phyloP scores from a whole-genome alignment of 2,113 vertebrate genomes.

The Lipotes vexillifer region DNA sequence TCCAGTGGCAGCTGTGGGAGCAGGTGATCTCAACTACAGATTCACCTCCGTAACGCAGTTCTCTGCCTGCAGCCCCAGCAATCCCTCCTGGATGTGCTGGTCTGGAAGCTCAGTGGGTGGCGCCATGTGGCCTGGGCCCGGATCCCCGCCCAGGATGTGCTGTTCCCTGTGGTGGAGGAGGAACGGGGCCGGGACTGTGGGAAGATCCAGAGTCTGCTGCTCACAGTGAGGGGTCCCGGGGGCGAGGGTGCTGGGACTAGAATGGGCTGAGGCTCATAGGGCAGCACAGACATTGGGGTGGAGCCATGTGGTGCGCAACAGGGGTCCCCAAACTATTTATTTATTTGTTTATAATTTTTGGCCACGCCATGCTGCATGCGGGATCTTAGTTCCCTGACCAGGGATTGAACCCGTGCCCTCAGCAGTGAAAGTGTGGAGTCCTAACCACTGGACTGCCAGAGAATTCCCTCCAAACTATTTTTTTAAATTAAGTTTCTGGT shows the following conservation, averaged over 20 bases:
- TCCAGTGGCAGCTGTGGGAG: not conserved
- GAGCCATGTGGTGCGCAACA: not conserved
- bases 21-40: not conserved
- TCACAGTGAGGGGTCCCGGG: slow-evolving; percentile 82
- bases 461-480: not conserved
- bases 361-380: not conserved
- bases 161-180: slow-evolving; percentile 93
- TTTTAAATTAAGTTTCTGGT: not conserved
- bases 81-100: slow-evolving; percentile 89
- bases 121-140: slow-evolving; percentile 87
- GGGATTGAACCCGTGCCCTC: not conserved
- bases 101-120: slow-evolving; percentile 91
- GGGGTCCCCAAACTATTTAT: not conserved
- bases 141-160: slow-evolving; percentile 87
- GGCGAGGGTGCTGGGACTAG: not conserved
- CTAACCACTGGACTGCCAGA: not conserved
- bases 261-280: not conserved
- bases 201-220: slow-evolving; percentile 88
- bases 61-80: slow-evolving; percentile 86
- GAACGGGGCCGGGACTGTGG: slow-evolving; percentile 92
- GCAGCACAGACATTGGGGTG: too few species aligned
- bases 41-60: not conserved
- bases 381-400: not conserved
- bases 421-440: not conserved
- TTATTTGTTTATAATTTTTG: not conserved